Base-by-base conservation (phyloP, 2,113 vertebrate genomes). In the Oryzias javanicus region DNA sequence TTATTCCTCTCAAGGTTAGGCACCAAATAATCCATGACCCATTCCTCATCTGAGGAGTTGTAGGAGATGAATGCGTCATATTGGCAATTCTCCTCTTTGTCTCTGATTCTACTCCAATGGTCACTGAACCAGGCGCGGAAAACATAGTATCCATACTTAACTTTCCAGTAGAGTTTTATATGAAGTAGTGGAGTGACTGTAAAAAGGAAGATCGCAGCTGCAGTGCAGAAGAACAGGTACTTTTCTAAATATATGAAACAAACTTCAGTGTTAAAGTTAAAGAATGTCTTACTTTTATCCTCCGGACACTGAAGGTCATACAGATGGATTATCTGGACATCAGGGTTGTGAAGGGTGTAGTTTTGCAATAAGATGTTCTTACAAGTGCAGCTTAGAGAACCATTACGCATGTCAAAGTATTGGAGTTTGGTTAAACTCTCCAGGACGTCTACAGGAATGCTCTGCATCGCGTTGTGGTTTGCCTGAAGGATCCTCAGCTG, bases 61-160 rank as follows among this genome's bases (percentile, higher is more conserved):
- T 95, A 96, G 64, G 94, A 97, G 70, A 97, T 88, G 1, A 96
- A 97, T 4, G 91, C 93, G 25, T 96, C 94, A 0, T 93, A 96
- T 42, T 83, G 69, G 77, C 90, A 95, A 1, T 87, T 80, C 70
- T 84, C 65, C 78, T 90, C 64, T 58, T 92, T 41, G 58, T 94
- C 82, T 25, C 82, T 63, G 63, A 90, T 78, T 86, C 89, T 93
- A 60, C 92, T 92, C 91, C 91, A 92, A 20, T 75, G 89, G 42
- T 92, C 89, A 0, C 83, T 67, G 27, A 91, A 92, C 93, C 94
- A 96, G 0, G 93, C 87, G 0, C 71, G 72, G 55, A 95, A 90
- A 17, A 95, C 88, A 44, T 93, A 96, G 52, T 92, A 84, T 49
- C 92, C 80, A 22, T 95, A 96, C 49, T 90, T 92, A 1, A 94